phyloP scores from a whole-genome alignment of 2,113 vertebrate genomes.

The Rhombomys opimus region DNA sequence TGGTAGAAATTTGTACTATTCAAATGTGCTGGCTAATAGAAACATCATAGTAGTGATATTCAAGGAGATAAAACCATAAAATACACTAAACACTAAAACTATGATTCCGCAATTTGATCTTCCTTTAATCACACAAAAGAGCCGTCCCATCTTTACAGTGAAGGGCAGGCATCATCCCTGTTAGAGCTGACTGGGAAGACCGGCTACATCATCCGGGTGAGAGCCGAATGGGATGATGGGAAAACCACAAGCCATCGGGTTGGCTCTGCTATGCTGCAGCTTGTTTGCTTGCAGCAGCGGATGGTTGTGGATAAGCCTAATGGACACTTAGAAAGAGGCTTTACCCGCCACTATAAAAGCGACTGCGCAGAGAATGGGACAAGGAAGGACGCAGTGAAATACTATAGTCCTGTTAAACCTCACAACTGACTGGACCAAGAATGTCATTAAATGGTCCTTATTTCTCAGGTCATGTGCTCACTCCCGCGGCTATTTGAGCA shows the following conservation, averaged over 20 bases:
- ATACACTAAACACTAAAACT: slow-evolving; percentile 21
- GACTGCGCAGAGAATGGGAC: background rate
- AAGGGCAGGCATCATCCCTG: background rate
- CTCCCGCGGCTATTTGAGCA: background rate
- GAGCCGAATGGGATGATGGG: background rate
- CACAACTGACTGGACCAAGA: background rate
- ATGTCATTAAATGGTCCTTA: slow-evolving; percentile 8
- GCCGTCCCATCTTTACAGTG: background rate
- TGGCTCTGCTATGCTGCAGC: background rate
- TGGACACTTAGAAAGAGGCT: background rate
- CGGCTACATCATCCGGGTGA: background rate
- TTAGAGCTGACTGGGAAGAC: too few relatives aligned
- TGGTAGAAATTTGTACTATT: slow-evolving; percentile 8
- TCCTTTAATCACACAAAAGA: background rate
- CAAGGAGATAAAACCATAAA: slow-evolving; percentile 36
- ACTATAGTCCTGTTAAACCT: background rate
- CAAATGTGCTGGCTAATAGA: slow-evolving; percentile 11
- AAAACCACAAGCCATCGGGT: background rate
- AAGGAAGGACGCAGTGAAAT: background rate
- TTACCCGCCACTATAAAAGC: background rate
- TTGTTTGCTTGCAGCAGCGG: background rate
- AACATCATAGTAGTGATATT: slow-evolving; percentile 30
- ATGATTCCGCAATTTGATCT: background rate
- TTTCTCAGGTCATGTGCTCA: background rate
- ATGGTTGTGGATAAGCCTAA: background rate